Evolutionary conservation across 2,888 invertebrate genomes (phyloP).

Genomic region (Cheilosia vernalis): DNA sequence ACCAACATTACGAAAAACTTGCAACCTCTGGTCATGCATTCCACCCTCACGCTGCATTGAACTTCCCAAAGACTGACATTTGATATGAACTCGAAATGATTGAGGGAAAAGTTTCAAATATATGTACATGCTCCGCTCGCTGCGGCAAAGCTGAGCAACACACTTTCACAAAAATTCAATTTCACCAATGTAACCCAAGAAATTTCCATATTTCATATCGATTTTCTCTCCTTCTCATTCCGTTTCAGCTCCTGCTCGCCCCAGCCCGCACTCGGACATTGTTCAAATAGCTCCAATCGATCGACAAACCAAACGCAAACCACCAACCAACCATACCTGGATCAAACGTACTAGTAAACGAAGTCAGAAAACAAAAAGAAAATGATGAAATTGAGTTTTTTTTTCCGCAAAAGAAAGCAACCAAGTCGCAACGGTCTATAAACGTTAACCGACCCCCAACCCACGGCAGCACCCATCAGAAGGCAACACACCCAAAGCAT

Average conservation of each 20-base stretch:
- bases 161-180: constrained; percentile 40
- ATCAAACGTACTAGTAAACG: constrained; percentile 24
- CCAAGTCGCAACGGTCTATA: constrained; percentile 5
- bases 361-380: constrained; percentile 29
- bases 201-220: constrained; percentile 60
- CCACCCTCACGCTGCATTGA: constrained; percentile 11
- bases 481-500: constrained; percentile 10
- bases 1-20: background rate
- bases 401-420: constrained; percentile 9
- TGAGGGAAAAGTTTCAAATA: constrained; percentile 41
- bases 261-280: constrained; percentile 20
- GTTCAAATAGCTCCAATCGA: constrained; percentile 50
- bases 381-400: constrained; percentile 32
- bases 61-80: constrained; percentile 35
- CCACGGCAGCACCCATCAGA: background rate
- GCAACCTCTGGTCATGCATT: background rate
- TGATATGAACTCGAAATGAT: constrained; percentile 43
- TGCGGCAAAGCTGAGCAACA: background rate
- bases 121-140: background rate
- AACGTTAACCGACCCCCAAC: background rate
- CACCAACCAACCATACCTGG: constrained; percentile 44
- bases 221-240: constrained; percentile 43
- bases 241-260: constrained; percentile 37
- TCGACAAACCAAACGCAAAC: constrained; percentile 35
- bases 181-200: constrained; percentile 41